Evolutionary conservation across 2,888 invertebrate genomes (phyloP).

Genomic region (Caenorhabditis auriculariae): DNA sequence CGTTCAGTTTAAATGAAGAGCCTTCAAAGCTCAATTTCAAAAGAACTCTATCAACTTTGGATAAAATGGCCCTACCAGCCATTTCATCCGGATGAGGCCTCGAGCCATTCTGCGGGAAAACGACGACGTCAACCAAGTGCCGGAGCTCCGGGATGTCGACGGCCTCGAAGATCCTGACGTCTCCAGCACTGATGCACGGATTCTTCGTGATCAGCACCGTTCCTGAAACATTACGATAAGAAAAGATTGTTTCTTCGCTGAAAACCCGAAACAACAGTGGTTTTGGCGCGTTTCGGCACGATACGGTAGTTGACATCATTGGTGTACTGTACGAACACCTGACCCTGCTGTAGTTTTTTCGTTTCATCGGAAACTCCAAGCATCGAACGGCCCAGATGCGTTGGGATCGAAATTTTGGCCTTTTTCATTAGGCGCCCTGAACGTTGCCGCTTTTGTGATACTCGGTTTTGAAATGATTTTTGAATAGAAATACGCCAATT

Average conservation of each 20-base stretch:
- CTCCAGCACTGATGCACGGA: slow-evolving; percentile 65
- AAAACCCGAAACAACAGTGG: too few relatives aligned
- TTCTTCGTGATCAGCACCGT: slow-evolving; percentile 65
- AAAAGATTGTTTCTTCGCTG: too few relatives aligned
- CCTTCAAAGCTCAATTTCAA: too few relatives aligned
- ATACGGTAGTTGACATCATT: slow-evolving; percentile 23
- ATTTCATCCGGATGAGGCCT: slow-evolving; percentile 65
- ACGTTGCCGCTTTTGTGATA: too few relatives aligned
- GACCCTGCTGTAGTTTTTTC: slow-evolving; percentile 50
- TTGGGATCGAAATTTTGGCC: slow-evolving; percentile 39
- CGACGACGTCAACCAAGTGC: slow-evolving; percentile 63
- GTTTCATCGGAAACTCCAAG: slow-evolving; percentile 61
- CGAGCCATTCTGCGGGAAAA: slow-evolving; percentile 64
- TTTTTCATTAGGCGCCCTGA: slow-evolving; percentile 17
- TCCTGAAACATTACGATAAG: too few relatives aligned
- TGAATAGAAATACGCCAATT: too few relatives aligned
- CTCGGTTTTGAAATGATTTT: too few relatives aligned
- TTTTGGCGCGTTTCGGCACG: too few relatives aligned
- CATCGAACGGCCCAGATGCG: slow-evolving; percentile 45
- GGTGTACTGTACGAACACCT: slow-evolving; percentile 57
- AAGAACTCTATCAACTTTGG: too few relatives aligned
- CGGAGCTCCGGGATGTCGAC: slow-evolving; percentile 50
- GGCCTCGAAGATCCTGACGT: slow-evolving; percentile 62
- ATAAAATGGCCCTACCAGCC: slow-evolving; percentile 62
- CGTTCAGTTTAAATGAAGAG: too few relatives aligned